Evolutionary conservation across 2,888 invertebrate genomes (phyloP).

Genomic region (Synergus japonicus): DNA sequence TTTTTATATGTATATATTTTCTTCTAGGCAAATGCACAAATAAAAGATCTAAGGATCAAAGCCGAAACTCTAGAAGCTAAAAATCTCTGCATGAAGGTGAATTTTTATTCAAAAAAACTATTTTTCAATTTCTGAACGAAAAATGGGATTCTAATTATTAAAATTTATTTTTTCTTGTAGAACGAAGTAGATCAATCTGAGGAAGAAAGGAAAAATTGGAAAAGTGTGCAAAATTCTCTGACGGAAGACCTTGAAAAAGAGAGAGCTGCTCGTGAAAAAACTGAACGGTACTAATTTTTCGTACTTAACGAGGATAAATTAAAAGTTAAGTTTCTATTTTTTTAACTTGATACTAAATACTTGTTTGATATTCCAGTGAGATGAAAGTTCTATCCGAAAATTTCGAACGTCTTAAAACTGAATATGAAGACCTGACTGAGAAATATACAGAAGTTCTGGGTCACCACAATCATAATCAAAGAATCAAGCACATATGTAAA

Average conservation of each 20-base stretch:
- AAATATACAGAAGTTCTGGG: conserved; percentile 82
- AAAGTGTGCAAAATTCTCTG: conserved; percentile 52
- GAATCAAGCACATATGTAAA: conserved; percentile 80
- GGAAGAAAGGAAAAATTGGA: conserved; percentile 53
- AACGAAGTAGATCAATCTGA: conserved; percentile 53
- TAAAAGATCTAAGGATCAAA: conserved; percentile 47
- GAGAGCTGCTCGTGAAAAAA: conserved; percentile 55
- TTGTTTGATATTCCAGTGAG: conserved; percentile 59
- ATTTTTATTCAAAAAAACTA: not conserved
- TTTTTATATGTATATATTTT: conserved; percentile 10
- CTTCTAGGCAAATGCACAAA: conserved; percentile 48
- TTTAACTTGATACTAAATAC: not conserved
- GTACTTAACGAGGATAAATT: not conserved
- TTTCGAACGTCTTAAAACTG: conserved; percentile 76
- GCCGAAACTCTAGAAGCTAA: conserved; percentile 45
- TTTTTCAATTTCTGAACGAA: not conserved
- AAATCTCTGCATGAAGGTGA: conserved; percentile 17
- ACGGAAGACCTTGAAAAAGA: conserved; percentile 58
- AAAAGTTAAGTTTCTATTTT: not conserved
- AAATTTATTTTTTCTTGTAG: conserved; percentile 41
- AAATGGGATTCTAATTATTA: not conserved
- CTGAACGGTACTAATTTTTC: conserved; percentile 60
- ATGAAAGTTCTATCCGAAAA: conserved; percentile 58
- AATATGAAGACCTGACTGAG: conserved; percentile 79
- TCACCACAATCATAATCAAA: conserved; percentile 83